phyloP scores from a whole-genome alignment of 2,113 vertebrate genomes.

The Crotalus helleri region DNA sequence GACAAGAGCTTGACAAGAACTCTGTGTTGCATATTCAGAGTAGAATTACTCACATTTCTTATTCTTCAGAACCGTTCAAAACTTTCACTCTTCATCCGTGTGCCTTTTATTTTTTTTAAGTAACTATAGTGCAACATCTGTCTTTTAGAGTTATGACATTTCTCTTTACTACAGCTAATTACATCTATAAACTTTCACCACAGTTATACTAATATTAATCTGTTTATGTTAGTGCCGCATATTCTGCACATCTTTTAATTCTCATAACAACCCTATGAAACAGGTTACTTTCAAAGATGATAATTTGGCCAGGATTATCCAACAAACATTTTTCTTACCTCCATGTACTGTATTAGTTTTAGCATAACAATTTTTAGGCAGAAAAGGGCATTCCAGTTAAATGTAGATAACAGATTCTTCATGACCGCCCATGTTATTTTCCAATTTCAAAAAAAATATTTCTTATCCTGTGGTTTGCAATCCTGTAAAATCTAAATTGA shows the following conservation, averaged over 20 bases:
- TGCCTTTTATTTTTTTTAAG: constrained; percentile 3
- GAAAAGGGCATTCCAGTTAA: not conserved
- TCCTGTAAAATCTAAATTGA: not conserved
- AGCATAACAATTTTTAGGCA: not conserved
- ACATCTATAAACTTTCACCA: not conserved
- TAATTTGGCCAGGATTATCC: not conserved
- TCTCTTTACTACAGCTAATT: not conserved
- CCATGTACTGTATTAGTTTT: not conserved
- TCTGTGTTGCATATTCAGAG: constrained; percentile 32
- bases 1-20: constrained; percentile 52
- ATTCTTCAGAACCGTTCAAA: constrained; percentile 21
- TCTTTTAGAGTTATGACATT: not conserved
- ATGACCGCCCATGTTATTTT: not conserved
- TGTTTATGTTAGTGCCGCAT: not conserved
- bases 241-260: not conserved
- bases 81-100: not conserved
- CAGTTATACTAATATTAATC: not conserved
- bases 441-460: not conserved
- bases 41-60: constrained; percentile 36
- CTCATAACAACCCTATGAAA: not conserved
- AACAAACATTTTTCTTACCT: not conserved
- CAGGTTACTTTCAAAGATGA: not conserved
- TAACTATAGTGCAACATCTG: not conserved
- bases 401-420: not conserved
- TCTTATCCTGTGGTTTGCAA: not conserved